phyloP scores from a whole-genome alignment of 1,140 invertebrate species.

The Drosophila grimshawi region DNA sequence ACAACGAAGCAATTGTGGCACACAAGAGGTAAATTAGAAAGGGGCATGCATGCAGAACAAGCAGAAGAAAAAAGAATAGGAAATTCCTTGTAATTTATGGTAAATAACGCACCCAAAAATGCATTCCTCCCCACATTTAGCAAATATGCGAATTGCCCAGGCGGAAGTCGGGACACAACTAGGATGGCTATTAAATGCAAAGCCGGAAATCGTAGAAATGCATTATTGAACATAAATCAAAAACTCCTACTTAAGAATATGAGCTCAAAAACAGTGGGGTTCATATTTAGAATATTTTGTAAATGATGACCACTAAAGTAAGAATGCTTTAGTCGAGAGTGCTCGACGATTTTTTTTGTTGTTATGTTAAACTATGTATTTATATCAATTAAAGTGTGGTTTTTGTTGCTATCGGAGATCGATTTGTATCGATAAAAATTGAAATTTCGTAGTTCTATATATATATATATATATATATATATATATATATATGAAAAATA shows the following conservation, averaged over 20 bases:
- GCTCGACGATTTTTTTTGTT: too few relatives aligned
- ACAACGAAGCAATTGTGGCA: slow-evolving; percentile 46
- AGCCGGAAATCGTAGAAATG: slow-evolving; percentile 8
- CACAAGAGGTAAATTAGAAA: slow-evolving; percentile 56
- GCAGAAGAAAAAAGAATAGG: slow-evolving; percentile 16
- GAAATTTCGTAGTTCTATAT: too few relatives aligned
- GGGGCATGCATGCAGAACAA: slow-evolving; percentile 3
- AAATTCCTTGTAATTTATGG: slow-evolving; percentile 40
- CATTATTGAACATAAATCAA: slow-evolving; percentile 1
- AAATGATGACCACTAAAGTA: too few relatives aligned
- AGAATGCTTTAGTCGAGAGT: too few relatives aligned
- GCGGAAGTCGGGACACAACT: slow-evolving; percentile 10
- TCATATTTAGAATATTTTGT: too few relatives aligned
- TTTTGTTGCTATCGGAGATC: too few relatives aligned
- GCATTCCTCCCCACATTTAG: slow-evolving; percentile 26
- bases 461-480: too few relatives aligned
- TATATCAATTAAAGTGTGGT: too few relatives aligned
- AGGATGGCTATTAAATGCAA: slow-evolving; percentile 5
- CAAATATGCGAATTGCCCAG: slow-evolving; percentile 19
- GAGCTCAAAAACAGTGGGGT: too few relatives aligned
- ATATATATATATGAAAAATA: too few relatives aligned
- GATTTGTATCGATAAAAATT: too few relatives aligned
- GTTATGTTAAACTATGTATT: too few relatives aligned
- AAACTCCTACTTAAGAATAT: not conserved
- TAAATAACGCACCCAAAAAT: slow-evolving; percentile 32